These are phyloP conservation scores for Conopomorpha cramerella DNA, from an alignment of 1,140 invertebrate species.

Conservation along the genomic window DNA sequence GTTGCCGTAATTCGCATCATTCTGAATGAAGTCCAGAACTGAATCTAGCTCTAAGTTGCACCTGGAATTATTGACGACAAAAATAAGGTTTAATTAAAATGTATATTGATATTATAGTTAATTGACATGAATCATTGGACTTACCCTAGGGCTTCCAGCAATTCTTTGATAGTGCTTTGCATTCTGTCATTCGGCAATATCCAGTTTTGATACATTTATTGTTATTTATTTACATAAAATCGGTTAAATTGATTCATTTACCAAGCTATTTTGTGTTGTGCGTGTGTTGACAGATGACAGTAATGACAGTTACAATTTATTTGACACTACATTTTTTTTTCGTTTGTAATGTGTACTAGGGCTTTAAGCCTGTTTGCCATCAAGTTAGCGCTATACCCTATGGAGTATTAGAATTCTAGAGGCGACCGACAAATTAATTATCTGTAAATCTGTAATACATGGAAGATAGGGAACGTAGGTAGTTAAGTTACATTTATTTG, in stretches of 20 bases:
- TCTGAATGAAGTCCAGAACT: constrained; percentile 53
- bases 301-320: constrained; percentile 4
- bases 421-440: too few relatives aligned
- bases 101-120: neutral
- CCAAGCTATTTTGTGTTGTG: too few relatives aligned
- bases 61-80: constrained; percentile 29
- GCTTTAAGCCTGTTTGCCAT: too few relatives aligned
- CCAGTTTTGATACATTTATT: constrained; percentile 47
- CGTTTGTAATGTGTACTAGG: too few relatives aligned
- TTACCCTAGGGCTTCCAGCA: constrained; percentile 52
- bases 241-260: too few relatives aligned
- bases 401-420: too few relatives aligned
- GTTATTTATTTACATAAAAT: constrained; percentile 7
- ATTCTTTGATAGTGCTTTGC: constrained; percentile 52
- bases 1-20: constrained; percentile 54
- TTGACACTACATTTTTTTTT: too few relatives aligned
- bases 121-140: neutral
- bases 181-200: constrained; percentile 40
- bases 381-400: too few relatives aligned
- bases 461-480: too few relatives aligned
- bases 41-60: constrained; percentile 52
- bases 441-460: too few relatives aligned
- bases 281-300: constrained; percentile 21
- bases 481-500: too few relatives aligned
- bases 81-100: constrained; percentile 9